Evolutionary conservation across 2,113 vertebrate species (phyloP).

Genomic region (Calidris pugnax): DNA sequence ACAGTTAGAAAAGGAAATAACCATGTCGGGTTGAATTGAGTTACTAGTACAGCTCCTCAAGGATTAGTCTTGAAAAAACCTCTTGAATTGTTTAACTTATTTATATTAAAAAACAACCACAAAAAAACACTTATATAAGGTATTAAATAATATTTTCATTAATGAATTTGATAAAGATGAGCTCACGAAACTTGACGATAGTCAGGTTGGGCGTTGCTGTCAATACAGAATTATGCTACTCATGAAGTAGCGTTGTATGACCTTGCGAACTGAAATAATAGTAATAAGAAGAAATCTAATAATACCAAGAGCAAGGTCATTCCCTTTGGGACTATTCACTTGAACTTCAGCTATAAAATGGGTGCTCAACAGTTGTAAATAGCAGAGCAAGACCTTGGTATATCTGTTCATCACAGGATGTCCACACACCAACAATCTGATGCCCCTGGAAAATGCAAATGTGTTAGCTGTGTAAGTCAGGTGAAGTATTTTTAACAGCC

Average conservation of each 20-base stretch:
- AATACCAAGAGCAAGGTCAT: background rate
- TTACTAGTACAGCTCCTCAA: background rate
- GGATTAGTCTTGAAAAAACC: background rate
- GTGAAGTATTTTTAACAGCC: background rate
- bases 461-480: background rate
- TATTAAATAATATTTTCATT: background rate
- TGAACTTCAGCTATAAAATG: background rate
- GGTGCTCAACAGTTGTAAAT: background rate
- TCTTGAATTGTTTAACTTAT: background rate
- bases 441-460: background rate
- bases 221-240: background rate
- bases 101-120: background rate
- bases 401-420: background rate
- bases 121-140: background rate
- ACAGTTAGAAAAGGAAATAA: background rate
- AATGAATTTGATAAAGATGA: background rate
- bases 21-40: background rate
- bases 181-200: fast-evolving
- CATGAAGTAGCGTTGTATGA: background rate
- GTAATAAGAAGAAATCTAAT: conserved; percentile 23
- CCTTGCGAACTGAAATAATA: background rate
- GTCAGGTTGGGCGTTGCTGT: background rate
- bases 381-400: background rate
- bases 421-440: background rate
- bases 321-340: background rate